Conservation (phyloP, 2,113 vertebrate species). For the Antechinus flavipes region DNA sequence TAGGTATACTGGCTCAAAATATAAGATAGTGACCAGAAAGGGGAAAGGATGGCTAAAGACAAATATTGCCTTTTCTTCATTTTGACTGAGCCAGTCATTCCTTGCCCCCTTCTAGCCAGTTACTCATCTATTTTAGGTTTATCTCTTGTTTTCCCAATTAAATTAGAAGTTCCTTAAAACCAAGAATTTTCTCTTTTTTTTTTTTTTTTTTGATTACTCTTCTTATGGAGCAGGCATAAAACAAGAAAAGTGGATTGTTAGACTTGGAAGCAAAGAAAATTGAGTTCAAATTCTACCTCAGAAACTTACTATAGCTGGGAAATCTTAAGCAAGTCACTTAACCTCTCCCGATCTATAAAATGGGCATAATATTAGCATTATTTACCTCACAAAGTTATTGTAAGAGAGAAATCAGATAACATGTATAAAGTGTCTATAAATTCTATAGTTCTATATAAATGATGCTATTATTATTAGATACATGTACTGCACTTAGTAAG, state of each 20-base stretch:
- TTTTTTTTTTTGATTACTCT: neutral
- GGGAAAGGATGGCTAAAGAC: neutral
- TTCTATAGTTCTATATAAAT: neutral
- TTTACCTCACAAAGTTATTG: neutral
- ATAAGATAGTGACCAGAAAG: neutral
- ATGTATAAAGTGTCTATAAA: neutral
- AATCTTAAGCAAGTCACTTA: neutral
- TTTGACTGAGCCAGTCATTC: neutral
- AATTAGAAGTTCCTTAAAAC: neutral
- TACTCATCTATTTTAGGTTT: neutral
- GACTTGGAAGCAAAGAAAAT: neutral
- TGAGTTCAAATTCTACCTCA: neutral
- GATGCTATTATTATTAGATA: neutral
- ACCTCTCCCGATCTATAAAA: neutral
- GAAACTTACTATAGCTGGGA: neutral
- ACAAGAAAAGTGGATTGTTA: neutral
- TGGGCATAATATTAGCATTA: conserved; percentile 1
- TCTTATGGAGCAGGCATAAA: neutral
- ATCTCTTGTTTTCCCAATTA: neutral
- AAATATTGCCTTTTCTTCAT: neutral
- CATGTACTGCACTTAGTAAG: neutral
- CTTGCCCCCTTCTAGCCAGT: neutral
- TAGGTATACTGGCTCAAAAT: neutral
- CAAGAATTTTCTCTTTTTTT: neutral
- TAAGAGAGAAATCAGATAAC: neutral